Evolutionary conservation across 2,113 vertebrate genomes (phyloP).

Genomic region (Myiopsitta monachus): DNA sequence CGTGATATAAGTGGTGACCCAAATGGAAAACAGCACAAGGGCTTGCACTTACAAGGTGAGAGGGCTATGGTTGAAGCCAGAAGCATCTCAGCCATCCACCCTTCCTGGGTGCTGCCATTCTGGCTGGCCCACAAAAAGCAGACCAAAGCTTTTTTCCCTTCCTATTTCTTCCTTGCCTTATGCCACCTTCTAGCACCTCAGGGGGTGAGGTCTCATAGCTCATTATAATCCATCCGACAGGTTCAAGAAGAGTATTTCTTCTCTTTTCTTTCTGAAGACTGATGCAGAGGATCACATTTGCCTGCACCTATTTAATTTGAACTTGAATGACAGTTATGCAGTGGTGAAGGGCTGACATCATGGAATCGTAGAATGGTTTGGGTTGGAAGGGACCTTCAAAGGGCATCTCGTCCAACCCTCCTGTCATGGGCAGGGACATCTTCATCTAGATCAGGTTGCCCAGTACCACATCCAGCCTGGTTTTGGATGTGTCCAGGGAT

Average conservation of each 20-base stretch:
- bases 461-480: neutral
- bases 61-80: neutral
- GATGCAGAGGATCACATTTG: neutral
- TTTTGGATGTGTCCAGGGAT: neutral
- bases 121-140: neutral
- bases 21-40: neutral
- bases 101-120: neutral
- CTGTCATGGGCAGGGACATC: neutral
- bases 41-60: neutral
- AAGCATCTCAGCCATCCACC: neutral
- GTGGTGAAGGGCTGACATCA: neutral
- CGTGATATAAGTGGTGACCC: rapidly evolving
- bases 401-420: neutral
- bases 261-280: neutral
- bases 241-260: neutral
- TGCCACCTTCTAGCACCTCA: neutral
- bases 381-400: neutral
- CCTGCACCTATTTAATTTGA: neutral
- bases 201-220: neutral
- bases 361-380: neutral
- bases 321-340: rapidly evolving
- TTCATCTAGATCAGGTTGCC: neutral
- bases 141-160: neutral
- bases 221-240: neutral
- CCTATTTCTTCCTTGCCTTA: neutral